A percentile compares a stretch with the other conserved stretches of the same genome.
Conservation (phyloP, 2,888 invertebrate genomes). For the Mayetiola destructor region DNA sequence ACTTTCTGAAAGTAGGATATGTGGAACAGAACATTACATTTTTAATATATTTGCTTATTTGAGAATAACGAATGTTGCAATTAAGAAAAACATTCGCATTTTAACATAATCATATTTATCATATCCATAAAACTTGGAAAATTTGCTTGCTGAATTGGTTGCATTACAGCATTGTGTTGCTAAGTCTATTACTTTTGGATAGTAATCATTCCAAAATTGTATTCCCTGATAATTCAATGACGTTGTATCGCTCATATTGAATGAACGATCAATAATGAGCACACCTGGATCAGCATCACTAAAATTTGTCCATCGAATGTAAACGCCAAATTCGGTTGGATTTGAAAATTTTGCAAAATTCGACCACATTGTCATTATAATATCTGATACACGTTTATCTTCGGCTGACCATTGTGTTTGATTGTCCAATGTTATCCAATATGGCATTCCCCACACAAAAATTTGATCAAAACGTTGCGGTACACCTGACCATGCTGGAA, state of each 20-base stretch:
- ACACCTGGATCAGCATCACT: slow-evolving; percentile 51
- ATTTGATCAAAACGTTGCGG: slow-evolving; percentile 71
- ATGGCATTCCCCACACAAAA: slow-evolving; percentile 68
- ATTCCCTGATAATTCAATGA: slow-evolving; percentile 61
- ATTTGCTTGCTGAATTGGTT: slow-evolving; percentile 24
- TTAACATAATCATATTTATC: no score
- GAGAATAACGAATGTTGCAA: no score
- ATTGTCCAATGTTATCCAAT: slow-evolving; percentile 46
- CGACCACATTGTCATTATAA: slow-evolving; percentile 66
- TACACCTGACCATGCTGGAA: slow-evolving; percentile 65
- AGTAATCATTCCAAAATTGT: slow-evolving; percentile 74
- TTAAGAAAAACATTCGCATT: no score
- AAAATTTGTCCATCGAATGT: slow-evolving; percentile 61
- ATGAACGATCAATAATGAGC: slow-evolving; percentile 59
- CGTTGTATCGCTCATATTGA: slow-evolving; percentile 55
- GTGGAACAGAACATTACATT: no score
- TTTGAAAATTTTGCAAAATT: slow-evolving; percentile 63
- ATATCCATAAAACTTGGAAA: no score
- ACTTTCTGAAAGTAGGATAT: no score
- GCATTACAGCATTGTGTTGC: slow-evolving; percentile 62
- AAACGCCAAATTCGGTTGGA: slow-evolving; percentile 53
- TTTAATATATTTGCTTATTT: no score
- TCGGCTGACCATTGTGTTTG: slow-evolving; percentile 56
- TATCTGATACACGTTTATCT: slow-evolving; percentile 64
- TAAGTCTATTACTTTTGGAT: slow-evolving; percentile 57